Evolutionary conservation across 2,113 vertebrate species (phyloP).

Genomic region (Nannospalax galili): DNA sequence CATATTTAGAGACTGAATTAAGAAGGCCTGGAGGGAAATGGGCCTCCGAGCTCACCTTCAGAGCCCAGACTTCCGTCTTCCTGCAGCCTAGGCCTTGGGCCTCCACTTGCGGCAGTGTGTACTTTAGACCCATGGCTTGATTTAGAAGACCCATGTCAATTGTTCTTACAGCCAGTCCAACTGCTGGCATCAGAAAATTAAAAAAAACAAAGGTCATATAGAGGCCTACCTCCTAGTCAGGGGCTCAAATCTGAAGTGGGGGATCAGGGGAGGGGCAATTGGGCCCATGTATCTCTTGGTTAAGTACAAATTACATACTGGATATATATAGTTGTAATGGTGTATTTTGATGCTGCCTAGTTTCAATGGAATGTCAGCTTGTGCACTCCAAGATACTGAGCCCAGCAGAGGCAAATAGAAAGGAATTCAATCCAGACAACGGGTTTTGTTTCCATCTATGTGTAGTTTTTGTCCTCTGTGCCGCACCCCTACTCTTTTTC

Average conservation of each 20-base stretch:
- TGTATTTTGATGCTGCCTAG: constrained; percentile 84
- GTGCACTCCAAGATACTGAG: constrained; percentile 63
- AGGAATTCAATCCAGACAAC: constrained; percentile 74
- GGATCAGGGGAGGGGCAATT: constrained; percentile 68
- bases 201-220: constrained; percentile 91
- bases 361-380: constrained; percentile 73
- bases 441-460: constrained; percentile 52
- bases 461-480: background rate
- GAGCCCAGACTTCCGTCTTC: constrained; percentile 1
- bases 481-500: background rate
- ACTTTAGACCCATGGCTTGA: background rate
- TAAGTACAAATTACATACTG: constrained; percentile 94
- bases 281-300: constrained; percentile 87
- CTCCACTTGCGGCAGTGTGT: constrained; percentile 60
- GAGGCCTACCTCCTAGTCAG: constrained; percentile 90
- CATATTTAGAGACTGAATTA: constrained; percentile 3
- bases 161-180: constrained; percentile 85
- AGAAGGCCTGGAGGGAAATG: constrained; percentile 65
- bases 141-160: constrained; percentile 77
- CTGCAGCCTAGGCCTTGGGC: background rate
- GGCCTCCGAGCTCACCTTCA: background rate
- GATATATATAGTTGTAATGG: constrained; percentile 89
- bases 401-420: constrained; percentile 67
- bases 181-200: constrained; percentile 85
- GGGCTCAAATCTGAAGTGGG: constrained; percentile 84